Evolutionary conservation across 2,888 invertebrate genomes (phyloP).

Genomic region (Lasioglossum morio): DNA sequence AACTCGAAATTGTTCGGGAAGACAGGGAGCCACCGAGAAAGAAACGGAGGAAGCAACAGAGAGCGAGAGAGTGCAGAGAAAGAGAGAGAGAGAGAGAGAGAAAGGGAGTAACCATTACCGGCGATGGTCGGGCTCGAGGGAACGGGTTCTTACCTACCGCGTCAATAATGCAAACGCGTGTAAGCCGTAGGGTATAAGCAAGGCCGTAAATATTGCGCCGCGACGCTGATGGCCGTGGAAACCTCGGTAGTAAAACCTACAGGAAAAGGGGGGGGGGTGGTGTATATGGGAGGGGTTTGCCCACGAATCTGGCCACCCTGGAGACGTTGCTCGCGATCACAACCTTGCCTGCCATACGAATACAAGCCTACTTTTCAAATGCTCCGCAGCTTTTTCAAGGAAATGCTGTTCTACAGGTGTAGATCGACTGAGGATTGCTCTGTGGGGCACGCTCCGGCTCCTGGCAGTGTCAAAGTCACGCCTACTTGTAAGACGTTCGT

Average conservation of each 20-base stretch:
- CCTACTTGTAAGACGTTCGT: neutral
- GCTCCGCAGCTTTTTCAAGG: neutral
- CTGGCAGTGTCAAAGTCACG: neutral
- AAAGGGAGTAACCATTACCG: slow-evolving; percentile 53
- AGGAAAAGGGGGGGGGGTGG: neutral
- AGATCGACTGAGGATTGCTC: neutral
- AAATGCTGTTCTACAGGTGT: neutral
- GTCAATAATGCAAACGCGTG: slow-evolving; percentile 69
- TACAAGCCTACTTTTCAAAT: neutral
- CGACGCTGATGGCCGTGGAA: slow-evolving; percentile 52
- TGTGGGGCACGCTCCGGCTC: neutral
- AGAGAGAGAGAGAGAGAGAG: slow-evolving; percentile 31
- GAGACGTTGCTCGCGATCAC: neutral
- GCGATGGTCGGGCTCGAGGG: slow-evolving; percentile 40
- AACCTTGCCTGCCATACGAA: neutral
- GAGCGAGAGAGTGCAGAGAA: slow-evolving; percentile 12
- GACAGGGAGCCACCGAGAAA: neutral
- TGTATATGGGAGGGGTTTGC: neutral
- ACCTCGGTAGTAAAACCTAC: slow-evolving; percentile 44
- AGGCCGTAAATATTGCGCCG: slow-evolving; percentile 61
- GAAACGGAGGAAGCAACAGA: slow-evolving; percentile 14
- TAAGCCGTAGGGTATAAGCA: slow-evolving; percentile 60
- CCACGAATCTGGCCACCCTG: slow-evolving; percentile 21
- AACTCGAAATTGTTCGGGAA: slow-evolving; percentile 65
- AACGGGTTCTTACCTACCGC: slow-evolving; percentile 60